Conservation (phyloP, 2,888 invertebrate genomes). For the Erebia ligea region DNA sequence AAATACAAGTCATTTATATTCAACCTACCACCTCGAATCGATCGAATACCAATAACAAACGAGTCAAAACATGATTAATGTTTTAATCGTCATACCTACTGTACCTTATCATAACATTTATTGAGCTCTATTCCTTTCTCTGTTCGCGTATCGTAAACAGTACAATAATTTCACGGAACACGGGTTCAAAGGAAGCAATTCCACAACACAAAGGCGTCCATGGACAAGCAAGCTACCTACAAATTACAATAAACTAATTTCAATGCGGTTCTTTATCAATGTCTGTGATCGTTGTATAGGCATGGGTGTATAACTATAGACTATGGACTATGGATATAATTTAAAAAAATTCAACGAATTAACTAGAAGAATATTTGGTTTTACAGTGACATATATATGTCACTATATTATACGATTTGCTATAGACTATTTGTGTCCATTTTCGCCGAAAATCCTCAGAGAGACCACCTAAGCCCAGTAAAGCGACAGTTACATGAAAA, state of each 20-base stretch:
- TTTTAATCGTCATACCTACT: background rate
- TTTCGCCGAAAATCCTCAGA: no score
- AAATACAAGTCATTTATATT: background rate
- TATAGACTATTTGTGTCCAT: no score
- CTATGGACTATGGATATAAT: background rate
- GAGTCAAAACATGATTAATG: constrained; percentile 17
- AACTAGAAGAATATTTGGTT: background rate
- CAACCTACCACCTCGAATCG: background rate
- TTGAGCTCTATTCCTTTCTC: background rate
- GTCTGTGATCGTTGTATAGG: background rate
- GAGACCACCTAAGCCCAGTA: no score
- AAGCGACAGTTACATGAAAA: no score
- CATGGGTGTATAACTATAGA: no score
- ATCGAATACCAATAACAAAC: constrained; percentile 11
- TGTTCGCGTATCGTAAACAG: constrained; percentile 4
- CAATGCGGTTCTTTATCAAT: background rate
- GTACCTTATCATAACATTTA: background rate
- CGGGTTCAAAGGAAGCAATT: constrained; percentile 10
- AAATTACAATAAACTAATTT: constrained; percentile 7
- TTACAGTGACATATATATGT: no score
- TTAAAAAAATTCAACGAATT: background rate
- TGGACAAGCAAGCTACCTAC: background rate
- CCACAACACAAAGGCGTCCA: background rate
- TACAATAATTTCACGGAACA: constrained; percentile 2
- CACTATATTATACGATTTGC: no score